Conservation (phyloP, 2,113 vertebrate genomes). For the Melanerpes formicivorus region DNA sequence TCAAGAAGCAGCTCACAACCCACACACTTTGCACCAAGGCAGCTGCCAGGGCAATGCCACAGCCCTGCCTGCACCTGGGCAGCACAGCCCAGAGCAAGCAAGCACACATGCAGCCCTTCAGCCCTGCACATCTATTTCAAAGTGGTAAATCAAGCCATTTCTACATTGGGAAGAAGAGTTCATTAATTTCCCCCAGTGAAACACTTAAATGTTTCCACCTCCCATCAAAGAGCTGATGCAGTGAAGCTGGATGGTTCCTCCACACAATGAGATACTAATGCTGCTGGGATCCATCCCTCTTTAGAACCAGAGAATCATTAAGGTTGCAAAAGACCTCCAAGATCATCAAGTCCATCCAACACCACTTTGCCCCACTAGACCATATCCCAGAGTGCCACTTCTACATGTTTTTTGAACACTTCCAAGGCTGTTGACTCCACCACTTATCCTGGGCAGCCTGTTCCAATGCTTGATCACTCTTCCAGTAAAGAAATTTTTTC, state of each 20-base stretch:
- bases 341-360: too few species aligned
- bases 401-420: too few species aligned
- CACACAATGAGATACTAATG: not conserved
- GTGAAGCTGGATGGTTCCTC: not conserved
- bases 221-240: not conserved
- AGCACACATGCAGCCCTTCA: not conserved
- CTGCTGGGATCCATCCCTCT: not conserved
- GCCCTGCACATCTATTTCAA: not conserved
- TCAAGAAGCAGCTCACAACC: not conserved
- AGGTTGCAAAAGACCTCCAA: too few species aligned
- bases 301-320: too few species aligned
- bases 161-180: rapidly evolving
- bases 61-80: not conserved
- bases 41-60: not conserved
- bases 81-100: not conserved
- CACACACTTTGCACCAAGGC: not conserved
- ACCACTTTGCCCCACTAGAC: too few species aligned
- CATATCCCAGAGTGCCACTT: too few species aligned
- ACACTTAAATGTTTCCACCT: not conserved
- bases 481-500: too few species aligned
- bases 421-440: too few species aligned
- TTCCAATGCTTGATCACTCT: too few species aligned
- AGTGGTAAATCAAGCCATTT: not conserved
- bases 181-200: not conserved
- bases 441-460: too few species aligned